These are phyloP conservation scores for Venustaconcha ellipsiformis DNA, from an alignment of 1,140 invertebrate genomes.

Conservation along the genomic window DNA sequence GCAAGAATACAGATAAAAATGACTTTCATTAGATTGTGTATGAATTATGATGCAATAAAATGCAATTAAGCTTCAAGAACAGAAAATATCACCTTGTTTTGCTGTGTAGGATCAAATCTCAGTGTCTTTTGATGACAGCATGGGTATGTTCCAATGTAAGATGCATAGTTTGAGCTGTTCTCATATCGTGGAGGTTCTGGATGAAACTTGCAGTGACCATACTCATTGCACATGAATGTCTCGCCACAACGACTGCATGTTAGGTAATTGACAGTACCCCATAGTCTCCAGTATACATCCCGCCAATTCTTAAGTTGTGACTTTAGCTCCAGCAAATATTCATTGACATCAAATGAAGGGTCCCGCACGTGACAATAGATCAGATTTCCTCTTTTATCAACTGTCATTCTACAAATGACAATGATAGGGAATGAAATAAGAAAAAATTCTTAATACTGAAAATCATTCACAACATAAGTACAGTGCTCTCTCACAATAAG, in stretches of 20 bases:
- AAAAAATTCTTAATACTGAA: too few species aligned
- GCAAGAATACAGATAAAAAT: too few species aligned
- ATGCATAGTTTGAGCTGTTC: conserved; percentile 38
- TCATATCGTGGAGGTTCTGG: conserved; percentile 57
- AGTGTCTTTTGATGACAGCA: conserved; percentile 88
- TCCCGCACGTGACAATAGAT: conserved; percentile 73
- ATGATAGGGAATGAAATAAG: background rate
- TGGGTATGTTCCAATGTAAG: conserved; percentile 76
- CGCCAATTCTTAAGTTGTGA: conserved; percentile 86
- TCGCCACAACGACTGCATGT: conserved; percentile 62
- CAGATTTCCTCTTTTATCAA: conserved; percentile 54
- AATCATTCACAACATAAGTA: too few species aligned
- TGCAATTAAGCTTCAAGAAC: too few species aligned
- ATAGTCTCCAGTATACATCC: conserved; percentile 92
- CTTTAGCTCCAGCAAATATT: conserved; percentile 82
- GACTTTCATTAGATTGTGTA: too few species aligned
- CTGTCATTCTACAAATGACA: conserved; percentile 53
- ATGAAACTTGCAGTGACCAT: conserved; percentile 65
- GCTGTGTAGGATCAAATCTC: conserved; percentile 77
- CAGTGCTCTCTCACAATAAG: too few species aligned
- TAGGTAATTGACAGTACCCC: conserved; percentile 75
- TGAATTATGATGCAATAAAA: too few species aligned
- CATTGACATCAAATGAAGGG: conserved; percentile 83
- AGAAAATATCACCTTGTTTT: conserved; percentile 56
- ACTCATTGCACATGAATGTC: conserved; percentile 59